Evolutionary conservation across 2,113 vertebrate genomes (phyloP).

Genomic region (Propithecus coquereli): DNA sequence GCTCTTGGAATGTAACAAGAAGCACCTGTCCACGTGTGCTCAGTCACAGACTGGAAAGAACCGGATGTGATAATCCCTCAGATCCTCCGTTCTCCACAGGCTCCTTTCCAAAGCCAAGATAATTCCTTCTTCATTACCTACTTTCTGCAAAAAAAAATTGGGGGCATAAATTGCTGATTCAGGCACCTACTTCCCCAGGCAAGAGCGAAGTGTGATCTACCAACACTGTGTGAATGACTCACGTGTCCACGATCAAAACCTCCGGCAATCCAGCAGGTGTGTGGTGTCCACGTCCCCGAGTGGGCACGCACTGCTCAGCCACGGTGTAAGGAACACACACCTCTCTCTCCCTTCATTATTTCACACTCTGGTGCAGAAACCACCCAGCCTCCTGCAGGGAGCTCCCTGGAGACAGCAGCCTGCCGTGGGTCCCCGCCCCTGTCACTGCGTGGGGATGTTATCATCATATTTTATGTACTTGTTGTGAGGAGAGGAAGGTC

Average conservation of each 20-base stretch:
- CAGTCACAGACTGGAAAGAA: too few relatives aligned
- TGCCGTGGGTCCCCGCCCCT: too few relatives aligned
- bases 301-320: accelerated
- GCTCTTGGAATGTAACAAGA: too few relatives aligned
- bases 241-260: accelerated
- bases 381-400: not conserved
- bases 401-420: not conserved
- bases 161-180: not conserved
- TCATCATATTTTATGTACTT: accelerated
- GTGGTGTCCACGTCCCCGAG: too few relatives aligned
- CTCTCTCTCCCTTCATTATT: too few relatives aligned
- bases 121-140: not conserved
- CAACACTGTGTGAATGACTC: not conserved
- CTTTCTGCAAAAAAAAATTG: not conserved
- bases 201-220: not conserved
- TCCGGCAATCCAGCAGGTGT: not conserved
- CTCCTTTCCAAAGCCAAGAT: not conserved
- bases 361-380: not conserved
- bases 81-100: not conserved
- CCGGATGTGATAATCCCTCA: not conserved
- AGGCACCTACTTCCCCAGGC: too few relatives aligned
- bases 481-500: not conserved
- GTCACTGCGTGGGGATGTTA: accelerated
- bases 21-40: not conserved
- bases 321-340: accelerated